A percentile compares a stretch with the other conserved stretches of the same genome.
Conservation (phyloP, 1,140 invertebrate genomes). For the Brachionus manjavacas region DNA sequence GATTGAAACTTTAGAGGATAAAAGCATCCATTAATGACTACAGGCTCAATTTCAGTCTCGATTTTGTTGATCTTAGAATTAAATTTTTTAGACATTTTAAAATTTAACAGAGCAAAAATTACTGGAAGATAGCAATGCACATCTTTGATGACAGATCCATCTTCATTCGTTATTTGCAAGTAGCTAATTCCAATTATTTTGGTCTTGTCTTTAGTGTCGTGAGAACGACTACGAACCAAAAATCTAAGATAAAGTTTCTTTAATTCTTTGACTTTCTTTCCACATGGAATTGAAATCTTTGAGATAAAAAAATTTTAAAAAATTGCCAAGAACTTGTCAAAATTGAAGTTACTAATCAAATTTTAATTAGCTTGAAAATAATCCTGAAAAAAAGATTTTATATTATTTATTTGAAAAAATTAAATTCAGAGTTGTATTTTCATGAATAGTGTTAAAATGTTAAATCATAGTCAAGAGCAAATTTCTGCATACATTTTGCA, state of each 20-base stretch:
- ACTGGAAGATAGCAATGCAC: constrained; percentile 30
- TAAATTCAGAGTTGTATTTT: too few relatives aligned
- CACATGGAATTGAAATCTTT: neutral
- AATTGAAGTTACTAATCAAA: neutral
- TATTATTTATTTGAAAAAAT: too few relatives aligned
- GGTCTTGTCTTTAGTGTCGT: constrained; percentile 14
- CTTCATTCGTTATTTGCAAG: constrained; percentile 37
- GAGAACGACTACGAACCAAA: neutral
- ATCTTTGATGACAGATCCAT: constrained; percentile 27
- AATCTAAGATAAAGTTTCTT: constrained; percentile 9
- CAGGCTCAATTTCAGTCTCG: neutral
- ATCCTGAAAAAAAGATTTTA: too few relatives aligned
- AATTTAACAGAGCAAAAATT: neutral
- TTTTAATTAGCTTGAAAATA: too few relatives aligned
- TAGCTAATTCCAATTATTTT: constrained; percentile 30
- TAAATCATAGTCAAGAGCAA: too few relatives aligned
- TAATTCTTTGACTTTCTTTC: constrained; percentile 32
- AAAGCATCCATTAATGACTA: neutral
- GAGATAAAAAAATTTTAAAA: neutral
- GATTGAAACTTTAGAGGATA: neutral
- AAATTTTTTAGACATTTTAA: too few relatives aligned
- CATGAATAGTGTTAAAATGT: too few relatives aligned
- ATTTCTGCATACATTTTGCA: too few relatives aligned
- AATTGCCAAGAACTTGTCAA: neutral
- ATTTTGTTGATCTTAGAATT: neutral